Conservation (phyloP, 92 coral and sea anemone species). For the Heteractis magnifica region DNA sequence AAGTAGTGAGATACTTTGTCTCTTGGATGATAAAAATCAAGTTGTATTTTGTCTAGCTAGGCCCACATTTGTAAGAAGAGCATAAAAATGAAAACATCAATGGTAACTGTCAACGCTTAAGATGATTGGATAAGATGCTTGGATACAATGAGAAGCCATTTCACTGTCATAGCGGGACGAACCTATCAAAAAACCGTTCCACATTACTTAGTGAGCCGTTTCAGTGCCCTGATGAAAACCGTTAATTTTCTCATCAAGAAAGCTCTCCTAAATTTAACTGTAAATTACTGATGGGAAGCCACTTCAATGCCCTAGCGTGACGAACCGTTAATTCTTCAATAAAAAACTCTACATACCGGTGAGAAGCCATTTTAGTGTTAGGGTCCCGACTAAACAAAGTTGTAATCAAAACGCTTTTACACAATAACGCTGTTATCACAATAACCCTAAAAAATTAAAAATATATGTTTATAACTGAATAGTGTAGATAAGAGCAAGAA, state of each 20-base stretch:
- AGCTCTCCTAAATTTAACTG: not conserved
- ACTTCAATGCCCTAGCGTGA: slow-evolving; percentile 16
- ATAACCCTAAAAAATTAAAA: not conserved
- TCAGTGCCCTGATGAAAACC: not conserved
- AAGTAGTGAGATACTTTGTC: not conserved
- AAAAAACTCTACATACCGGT: not conserved
- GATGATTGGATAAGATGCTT: no score
- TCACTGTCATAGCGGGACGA: not conserved
- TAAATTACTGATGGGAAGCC: slow-evolving; percentile 7
- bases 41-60: not conserved
- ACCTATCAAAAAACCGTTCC: not conserved
- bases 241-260: not conserved
- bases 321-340: not conserved
- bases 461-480: not conserved
- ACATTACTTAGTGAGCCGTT: not conserved
- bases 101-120: no score
- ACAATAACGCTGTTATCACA: not conserved
- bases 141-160: slow-evolving; percentile 1
- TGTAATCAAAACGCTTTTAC: not conserved
- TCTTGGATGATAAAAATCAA: not conserved
- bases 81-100: not conserved
- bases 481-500: not conserved
- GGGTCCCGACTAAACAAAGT: not conserved
- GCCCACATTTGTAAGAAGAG: not conserved
- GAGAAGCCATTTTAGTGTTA: not conserved